Conservation (phyloP, 2,113 vertebrate species). For the Chelonoidis abingdonii region DNA sequence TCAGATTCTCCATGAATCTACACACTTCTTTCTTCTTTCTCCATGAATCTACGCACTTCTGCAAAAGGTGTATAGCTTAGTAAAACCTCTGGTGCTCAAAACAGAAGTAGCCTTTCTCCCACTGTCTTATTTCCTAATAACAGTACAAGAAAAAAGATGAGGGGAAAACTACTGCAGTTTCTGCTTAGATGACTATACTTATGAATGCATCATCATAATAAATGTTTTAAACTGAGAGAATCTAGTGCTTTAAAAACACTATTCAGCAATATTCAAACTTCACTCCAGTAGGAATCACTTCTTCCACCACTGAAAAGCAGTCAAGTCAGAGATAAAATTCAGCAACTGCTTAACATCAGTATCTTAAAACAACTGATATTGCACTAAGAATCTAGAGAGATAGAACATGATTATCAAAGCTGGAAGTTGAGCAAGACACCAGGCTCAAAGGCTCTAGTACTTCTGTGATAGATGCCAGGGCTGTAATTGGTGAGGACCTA, state of each 20-base stretch:
- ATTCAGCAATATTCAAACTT: neutral
- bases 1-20: neutral
- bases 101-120: neutral
- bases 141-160: neutral
- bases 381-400: neutral
- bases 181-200: neutral
- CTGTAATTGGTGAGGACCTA: rapidly evolving
- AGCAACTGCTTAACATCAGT: neutral
- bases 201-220: neutral
- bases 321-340: neutral
- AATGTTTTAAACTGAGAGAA: neutral
- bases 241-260: neutral
- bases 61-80: neutral
- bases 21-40: no score
- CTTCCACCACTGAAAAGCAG: neutral
- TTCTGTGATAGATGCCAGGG: neutral
- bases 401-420: neutral
- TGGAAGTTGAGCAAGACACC: neutral
- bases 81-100: neutral
- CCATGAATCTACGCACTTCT: neutral
- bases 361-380: neutral
- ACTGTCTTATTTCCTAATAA: neutral
- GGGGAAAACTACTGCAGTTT: neutral
- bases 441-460: neutral
- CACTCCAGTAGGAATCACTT: neutral